Evolutionary conservation across 2,888 invertebrate species (phyloP).

Genomic region (Drosophila antonietae): DNA sequence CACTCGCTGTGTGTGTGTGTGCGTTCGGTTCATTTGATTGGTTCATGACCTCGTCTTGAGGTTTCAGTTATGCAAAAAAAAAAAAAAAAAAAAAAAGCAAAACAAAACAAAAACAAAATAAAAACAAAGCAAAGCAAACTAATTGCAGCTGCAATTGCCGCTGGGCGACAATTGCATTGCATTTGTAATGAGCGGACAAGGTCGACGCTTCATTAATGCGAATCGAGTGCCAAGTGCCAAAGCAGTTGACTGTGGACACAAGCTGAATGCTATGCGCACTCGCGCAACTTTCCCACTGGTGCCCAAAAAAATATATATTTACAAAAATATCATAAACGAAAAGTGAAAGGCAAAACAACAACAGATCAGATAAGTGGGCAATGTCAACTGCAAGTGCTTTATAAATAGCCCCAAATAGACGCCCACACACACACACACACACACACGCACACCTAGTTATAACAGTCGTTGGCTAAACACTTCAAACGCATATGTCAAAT

Average conservation of each 20-base stretch:
- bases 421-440: constrained; percentile 21
- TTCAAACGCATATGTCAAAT: constrained; percentile 31
- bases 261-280: constrained; percentile 25
- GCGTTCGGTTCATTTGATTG: constrained; percentile 26
- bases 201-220: constrained; percentile 51
- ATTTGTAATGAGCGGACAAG: constrained; percentile 57
- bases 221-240: constrained; percentile 15
- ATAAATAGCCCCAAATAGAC: constrained; percentile 46
- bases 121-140: constrained; percentile 21
- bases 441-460: neutral
- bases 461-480: constrained; percentile 10
- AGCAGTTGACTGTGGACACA: constrained; percentile 20
- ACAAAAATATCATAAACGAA: constrained; percentile 36
- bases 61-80: constrained; percentile 26
- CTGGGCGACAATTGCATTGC: constrained; percentile 57
- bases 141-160: constrained; percentile 58
- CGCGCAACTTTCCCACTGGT: constrained; percentile 45
- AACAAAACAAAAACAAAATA: too few relatives aligned
- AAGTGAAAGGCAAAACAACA: constrained; percentile 50
- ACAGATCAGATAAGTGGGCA: constrained; percentile 41
- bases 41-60: constrained; percentile 56
- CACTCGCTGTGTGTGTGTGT: neutral
- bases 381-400: constrained; percentile 58
- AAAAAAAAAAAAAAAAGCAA: too few relatives aligned
- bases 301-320: constrained; percentile 6